Conservation (phyloP, 2,888 invertebrate species). For the Nomada flava region DNA sequence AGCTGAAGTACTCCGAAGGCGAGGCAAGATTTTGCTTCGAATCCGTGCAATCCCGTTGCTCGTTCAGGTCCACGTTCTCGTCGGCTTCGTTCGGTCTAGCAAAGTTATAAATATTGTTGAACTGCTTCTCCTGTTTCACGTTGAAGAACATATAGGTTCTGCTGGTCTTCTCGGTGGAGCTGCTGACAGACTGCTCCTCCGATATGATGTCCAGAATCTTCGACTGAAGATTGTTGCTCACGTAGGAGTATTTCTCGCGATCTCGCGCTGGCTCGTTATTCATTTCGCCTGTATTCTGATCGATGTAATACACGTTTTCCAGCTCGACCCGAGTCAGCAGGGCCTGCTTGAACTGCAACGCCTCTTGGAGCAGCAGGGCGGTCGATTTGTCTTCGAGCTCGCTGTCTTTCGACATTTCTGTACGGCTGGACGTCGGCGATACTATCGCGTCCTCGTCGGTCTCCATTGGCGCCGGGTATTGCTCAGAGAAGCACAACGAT, state of each 20-base stretch:
- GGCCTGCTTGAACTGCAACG: conserved; percentile 69
- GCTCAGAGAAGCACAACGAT: neutral
- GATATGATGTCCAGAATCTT: conserved; percentile 76
- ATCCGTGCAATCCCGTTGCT: neutral
- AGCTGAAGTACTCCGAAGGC: conserved; percentile 43
- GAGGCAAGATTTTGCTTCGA: conserved; percentile 25
- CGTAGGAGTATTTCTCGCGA: conserved; percentile 4
- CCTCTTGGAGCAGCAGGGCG: conserved; percentile 69
- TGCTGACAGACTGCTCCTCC: conserved; percentile 75
- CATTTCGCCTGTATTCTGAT: conserved; percentile 19
- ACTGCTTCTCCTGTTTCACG: conserved; percentile 45
- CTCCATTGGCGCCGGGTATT: conserved; percentile 42
- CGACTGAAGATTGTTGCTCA: conserved; percentile 61
- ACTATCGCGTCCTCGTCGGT: conserved; percentile 57
- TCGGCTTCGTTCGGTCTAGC: neutral
- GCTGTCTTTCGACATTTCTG: conserved; percentile 67
- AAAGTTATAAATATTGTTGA: neutral
- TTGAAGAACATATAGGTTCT: conserved; percentile 52
- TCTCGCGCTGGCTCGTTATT: neutral
- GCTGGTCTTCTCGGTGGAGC: conserved; percentile 66
- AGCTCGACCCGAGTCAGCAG: conserved; percentile 66
- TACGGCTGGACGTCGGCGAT: conserved; percentile 60
- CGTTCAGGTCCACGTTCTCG: neutral
- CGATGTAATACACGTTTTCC: conserved; percentile 36
- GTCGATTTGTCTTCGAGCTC: conserved; percentile 72